Conservation (phyloP, 2,888 invertebrate genomes). For the Dasypogon diadema region DNA sequence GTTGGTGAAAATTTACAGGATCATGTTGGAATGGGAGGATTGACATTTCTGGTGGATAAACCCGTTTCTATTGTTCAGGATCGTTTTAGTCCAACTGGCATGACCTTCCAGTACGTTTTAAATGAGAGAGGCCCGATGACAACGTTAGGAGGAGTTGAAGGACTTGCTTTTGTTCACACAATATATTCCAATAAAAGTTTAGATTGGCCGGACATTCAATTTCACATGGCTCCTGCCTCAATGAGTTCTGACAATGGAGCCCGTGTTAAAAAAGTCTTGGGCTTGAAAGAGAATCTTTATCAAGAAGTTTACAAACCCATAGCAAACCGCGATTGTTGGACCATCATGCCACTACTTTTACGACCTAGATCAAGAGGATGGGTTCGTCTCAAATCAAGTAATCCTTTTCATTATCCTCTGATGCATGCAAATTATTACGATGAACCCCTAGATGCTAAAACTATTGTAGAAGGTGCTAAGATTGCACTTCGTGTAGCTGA, state of each 20-base stretch:
- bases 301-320: conserved; percentile 85
- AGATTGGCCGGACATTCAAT: conserved; percentile 89
- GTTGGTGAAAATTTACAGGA: conserved; percentile 89
- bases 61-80: conserved; percentile 87
- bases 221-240: conserved; percentile 93
- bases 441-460: conserved; percentile 81
- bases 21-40: conserved; percentile 87
- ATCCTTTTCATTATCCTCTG: conserved; percentile 88
- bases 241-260: conserved; percentile 84
- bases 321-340: conserved; percentile 79
- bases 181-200: conserved; percentile 82
- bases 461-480: conserved; percentile 86
- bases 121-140: conserved; percentile 88
- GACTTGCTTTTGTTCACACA: conserved; percentile 88
- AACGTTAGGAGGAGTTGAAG: conserved; percentile 88
- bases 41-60: conserved; percentile 76
- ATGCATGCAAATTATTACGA: conserved; percentile 95
- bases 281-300: conserved; percentile 83
- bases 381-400: conserved; percentile 79
- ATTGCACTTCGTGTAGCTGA: conserved; percentile 80
- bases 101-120: conserved; percentile 84
- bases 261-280: conserved; percentile 81
- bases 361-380: conserved; percentile 84
- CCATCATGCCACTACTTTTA: conserved; percentile 86
- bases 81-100: conserved; percentile 80